Percentiles rank a stretch among this genome's conserved stretches.
phyloP scores from a whole-genome alignment of 2,113 vertebrate species.

The Spea bombifrons region DNA sequence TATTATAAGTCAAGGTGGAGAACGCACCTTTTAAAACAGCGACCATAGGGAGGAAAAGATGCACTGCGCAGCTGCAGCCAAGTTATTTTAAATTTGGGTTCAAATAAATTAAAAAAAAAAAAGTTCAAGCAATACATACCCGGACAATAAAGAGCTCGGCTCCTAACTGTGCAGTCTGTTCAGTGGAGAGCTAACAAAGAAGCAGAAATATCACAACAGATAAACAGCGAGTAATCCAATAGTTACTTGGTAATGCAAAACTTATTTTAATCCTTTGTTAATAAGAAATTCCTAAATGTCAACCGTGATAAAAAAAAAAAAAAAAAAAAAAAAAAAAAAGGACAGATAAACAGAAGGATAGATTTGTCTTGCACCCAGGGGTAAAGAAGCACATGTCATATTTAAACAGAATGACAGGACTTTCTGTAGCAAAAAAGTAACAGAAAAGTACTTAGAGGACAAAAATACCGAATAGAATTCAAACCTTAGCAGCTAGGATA shows the following conservation, averaged over 20 bases:
- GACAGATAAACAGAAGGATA: too few relatives aligned
- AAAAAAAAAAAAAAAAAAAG: too few relatives aligned
- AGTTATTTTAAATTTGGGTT: too few relatives aligned
- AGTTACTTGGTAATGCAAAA: too few relatives aligned
- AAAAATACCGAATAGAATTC: neutral
- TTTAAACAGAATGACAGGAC: too few relatives aligned
- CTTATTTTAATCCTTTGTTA: too few relatives aligned
- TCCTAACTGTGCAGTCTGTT: slow-evolving; percentile 94
- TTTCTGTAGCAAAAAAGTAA: too few relatives aligned
- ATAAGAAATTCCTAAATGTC: too few relatives aligned
- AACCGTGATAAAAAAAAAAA: neutral
- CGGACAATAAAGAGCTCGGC: slow-evolving; percentile 95
- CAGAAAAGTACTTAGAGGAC: too few relatives aligned
- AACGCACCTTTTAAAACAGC: neutral
- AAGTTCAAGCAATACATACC: slow-evolving; percentile 62
- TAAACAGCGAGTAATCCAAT: neutral
- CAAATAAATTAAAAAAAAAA: neutral
- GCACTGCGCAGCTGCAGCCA: too few relatives aligned
- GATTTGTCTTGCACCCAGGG: too few relatives aligned
- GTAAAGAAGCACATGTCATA: too few relatives aligned
- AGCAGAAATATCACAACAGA: slow-evolving; percentile 7
- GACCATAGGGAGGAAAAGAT: neutral
- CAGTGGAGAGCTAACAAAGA: slow-evolving; percentile 85
- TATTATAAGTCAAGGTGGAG: neutral
- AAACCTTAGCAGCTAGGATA: slow-evolving; percentile 95